Conservation (phyloP, 2,888 invertebrate species). For the Augiades crinisus region DNA sequence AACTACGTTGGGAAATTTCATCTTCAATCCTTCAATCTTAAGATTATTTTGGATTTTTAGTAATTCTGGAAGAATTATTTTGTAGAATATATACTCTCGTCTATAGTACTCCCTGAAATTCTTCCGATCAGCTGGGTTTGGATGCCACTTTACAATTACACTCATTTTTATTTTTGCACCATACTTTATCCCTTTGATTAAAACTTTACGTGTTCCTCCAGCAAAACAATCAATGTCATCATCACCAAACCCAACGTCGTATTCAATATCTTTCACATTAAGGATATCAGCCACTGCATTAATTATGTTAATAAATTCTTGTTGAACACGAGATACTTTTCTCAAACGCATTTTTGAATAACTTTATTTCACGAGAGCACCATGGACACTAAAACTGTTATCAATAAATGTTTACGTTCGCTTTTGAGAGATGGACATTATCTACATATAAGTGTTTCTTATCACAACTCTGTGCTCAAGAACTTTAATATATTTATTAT, state of each 20-base stretch:
- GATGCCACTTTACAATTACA: constrained; percentile 55
- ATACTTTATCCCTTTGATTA: constrained; percentile 46
- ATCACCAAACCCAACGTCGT: constrained; percentile 43
- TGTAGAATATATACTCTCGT: constrained; percentile 50
- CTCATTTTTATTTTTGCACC: constrained; percentile 47
- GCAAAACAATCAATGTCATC: constrained; percentile 54
- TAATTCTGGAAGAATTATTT: constrained; percentile 44
- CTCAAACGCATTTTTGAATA: constrained; percentile 48
- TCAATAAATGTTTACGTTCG: neutral
- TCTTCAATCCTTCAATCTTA: constrained; percentile 57
- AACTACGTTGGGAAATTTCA: constrained; percentile 59
- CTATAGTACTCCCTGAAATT: constrained; percentile 51
- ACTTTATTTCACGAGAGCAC: constrained; percentile 26
- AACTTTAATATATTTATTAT: too few relatives aligned
- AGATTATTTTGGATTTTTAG: constrained; percentile 50
- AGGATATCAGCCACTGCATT: constrained; percentile 46
- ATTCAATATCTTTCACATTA: constrained; percentile 43
- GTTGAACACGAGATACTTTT: constrained; percentile 52
- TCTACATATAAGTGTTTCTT: constrained; percentile 7
- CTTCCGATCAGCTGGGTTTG: constrained; percentile 43
- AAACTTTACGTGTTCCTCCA: constrained; percentile 47
- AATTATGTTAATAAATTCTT: constrained; percentile 52
- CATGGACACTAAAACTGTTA: neutral
- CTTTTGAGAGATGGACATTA: constrained; percentile 11
- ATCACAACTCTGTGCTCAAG: neutral